Evolutionary conservation across 2,113 vertebrate species (phyloP).

Genomic region (Siniperca chuatsi): DNA sequence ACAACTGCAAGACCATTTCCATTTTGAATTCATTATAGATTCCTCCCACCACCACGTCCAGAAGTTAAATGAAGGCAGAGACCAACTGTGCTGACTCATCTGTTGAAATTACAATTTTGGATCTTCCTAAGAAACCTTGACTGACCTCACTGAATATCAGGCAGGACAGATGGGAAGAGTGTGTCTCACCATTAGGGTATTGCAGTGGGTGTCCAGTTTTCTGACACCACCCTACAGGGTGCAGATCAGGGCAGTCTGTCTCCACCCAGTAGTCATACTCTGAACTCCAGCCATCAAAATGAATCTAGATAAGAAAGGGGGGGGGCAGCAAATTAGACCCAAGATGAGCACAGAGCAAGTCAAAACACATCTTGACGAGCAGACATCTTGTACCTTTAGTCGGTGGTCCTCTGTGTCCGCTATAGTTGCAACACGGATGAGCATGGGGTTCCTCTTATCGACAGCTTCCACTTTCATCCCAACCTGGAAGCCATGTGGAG

Average conservation of each 20-base stretch:
- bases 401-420: conserved; percentile 83
- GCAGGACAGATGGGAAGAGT: neutral
- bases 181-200: conserved; percentile 85
- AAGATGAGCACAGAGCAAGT: neutral
- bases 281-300: conserved; percentile 91
- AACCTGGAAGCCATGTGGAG: conserved; percentile 85
- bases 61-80: conserved; percentile 31
- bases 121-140: conserved; percentile 5
- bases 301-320: conserved; percentile 79
- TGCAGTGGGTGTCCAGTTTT: conserved; percentile 92
- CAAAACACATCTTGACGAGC: neutral
- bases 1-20: conserved; percentile 22
- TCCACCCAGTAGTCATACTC: conserved; percentile 92
- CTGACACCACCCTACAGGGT: conserved; percentile 92
- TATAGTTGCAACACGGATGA: conserved; percentile 84
- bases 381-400: conserved; percentile 75
- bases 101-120: conserved; percentile 27
- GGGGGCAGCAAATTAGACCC: neutral
- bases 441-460: conserved; percentile 86
- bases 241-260: conserved; percentile 90
- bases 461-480: conserved; percentile 87
- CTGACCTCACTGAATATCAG: neutral
- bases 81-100: conserved; percentile 40
- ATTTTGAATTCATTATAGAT: conserved; percentile 34
- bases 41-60: conserved; percentile 28